Conservation (phyloP, 2,113 vertebrate genomes). For the Lycaon pictus region DNA sequence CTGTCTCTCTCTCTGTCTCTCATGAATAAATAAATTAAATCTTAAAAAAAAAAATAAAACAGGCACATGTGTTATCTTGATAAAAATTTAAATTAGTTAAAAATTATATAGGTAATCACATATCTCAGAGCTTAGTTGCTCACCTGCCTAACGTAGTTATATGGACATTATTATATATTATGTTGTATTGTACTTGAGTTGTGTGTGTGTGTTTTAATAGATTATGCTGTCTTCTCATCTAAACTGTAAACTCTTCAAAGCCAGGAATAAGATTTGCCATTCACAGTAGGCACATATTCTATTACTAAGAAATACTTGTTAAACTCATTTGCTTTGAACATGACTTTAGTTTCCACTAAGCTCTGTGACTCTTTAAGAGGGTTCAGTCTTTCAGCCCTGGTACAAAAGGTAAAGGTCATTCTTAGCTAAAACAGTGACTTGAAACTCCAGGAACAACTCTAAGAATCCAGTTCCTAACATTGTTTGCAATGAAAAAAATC, state of each 20-base stretch:
- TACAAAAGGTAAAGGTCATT: conserved; percentile 67
- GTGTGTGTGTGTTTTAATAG: background rate
- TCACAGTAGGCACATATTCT: conserved; percentile 40
- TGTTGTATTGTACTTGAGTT: background rate
- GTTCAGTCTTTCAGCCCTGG: conserved; percentile 41
- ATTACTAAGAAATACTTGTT: conserved; percentile 68
- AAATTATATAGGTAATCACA: background rate
- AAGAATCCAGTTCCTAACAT: background rate
- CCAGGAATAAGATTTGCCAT: conserved; percentile 62
- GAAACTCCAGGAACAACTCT: conserved; percentile 42
- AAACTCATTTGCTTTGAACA: conserved; percentile 64
- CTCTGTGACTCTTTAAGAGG: conserved; percentile 31
- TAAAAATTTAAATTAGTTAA: background rate
- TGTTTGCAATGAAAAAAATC: background rate
- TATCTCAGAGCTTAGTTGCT: background rate
- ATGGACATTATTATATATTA: background rate
- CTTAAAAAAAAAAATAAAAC: background rate
- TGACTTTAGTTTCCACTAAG: conserved; percentile 62
- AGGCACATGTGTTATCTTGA: background rate
- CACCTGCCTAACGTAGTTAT: background rate
- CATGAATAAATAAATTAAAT: too few species aligned
- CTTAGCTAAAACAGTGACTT: conserved; percentile 54
- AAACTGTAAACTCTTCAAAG: conserved; percentile 38
- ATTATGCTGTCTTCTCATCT: background rate
- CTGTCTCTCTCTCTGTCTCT: too few species aligned